Evolutionary conservation across 2,888 invertebrate genomes (phyloP).

Genomic region (Plagodis pulveraria): DNA sequence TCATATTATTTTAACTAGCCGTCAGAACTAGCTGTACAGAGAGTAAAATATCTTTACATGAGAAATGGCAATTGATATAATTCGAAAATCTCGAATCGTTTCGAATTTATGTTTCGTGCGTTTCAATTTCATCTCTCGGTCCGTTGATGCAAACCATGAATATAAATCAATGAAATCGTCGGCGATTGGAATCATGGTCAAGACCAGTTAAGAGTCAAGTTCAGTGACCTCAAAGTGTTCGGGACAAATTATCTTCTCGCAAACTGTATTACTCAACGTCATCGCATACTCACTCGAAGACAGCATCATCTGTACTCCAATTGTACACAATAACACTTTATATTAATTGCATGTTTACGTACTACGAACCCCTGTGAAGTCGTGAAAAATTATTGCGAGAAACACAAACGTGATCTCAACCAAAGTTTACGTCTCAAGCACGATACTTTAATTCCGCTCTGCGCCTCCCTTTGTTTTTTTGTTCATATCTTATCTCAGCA

Average conservation of each 20-base stretch:
- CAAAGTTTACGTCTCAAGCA: slow-evolving; percentile 19
- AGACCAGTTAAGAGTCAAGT: slow-evolving; percentile 60
- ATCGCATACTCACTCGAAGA: slow-evolving; percentile 23
- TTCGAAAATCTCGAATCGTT: slow-evolving; percentile 38
- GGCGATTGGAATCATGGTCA: slow-evolving; percentile 62
- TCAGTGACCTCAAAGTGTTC: slow-evolving; percentile 59
- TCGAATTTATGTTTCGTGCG: slow-evolving; percentile 46
- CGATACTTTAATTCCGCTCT: slow-evolving; percentile 22
- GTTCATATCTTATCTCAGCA: slow-evolving; percentile 22
- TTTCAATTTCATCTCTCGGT: slow-evolving; percentile 49
- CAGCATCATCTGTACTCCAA: slow-evolving; percentile 13
- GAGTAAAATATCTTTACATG: slow-evolving; percentile 38
- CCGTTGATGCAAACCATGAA: slow-evolving; percentile 60
- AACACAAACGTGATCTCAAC: slow-evolving; percentile 18
- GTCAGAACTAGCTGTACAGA: slow-evolving; percentile 21
- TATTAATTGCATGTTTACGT: slow-evolving; percentile 26
- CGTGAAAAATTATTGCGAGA: slow-evolving; percentile 29
- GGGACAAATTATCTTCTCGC: slow-evolving; percentile 58
- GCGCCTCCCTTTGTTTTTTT: slow-evolving; percentile 20
- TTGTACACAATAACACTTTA: slow-evolving; percentile 24
- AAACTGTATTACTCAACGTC: slow-evolving; percentile 40
- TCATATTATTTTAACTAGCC: too few relatives aligned
- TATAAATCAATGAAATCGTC: slow-evolving; percentile 70
- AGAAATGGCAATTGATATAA: slow-evolving; percentile 35
- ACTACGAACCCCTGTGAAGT: slow-evolving; percentile 24